A percentile compares a stretch with the other conserved stretches of the same genome.
These are phyloP conservation scores for Carcharodon carcharias DNA, from an alignment of 2,797 vertebrate species.

Conservation along the genomic window DNA sequence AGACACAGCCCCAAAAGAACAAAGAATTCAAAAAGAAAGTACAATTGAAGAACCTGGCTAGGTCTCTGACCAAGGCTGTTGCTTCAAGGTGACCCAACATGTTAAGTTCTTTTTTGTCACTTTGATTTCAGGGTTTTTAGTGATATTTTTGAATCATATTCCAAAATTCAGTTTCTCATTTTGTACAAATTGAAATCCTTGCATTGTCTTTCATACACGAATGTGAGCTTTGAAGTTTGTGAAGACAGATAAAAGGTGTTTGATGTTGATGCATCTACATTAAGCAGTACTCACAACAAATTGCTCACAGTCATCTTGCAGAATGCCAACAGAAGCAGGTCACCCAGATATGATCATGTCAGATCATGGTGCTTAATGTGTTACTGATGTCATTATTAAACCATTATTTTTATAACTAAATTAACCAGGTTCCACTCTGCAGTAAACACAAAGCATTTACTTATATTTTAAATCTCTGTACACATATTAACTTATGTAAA, in stretches of 20 bases:
- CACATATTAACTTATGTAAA: background rate
- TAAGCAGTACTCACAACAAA: background rate
- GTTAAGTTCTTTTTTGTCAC: background rate
- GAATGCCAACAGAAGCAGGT: background rate
- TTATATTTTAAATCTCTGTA: background rate
- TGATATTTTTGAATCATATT: background rate
- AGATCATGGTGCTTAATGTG: background rate
- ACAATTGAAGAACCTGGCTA: background rate
- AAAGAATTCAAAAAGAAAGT: background rate
- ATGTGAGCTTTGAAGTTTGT: background rate
- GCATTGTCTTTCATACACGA: background rate
- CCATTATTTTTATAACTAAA: background rate
- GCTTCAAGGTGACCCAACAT: background rate
- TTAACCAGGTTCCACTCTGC: background rate
- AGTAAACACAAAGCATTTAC: background rate
- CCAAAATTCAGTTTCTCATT: background rate
- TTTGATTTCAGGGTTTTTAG: background rate
- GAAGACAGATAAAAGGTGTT: background rate
- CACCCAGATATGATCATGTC: background rate
- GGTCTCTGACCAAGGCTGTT: background rate
- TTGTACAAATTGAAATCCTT: background rate
- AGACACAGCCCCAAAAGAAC: background rate
- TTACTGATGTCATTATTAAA: background rate
- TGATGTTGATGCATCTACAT: background rate
- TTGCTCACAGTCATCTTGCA: background rate